A percentile compares a stretch with the other conserved stretches of the same genome.
phyloP scores from a whole-genome alignment of 2,113 vertebrate species.

The Anguilla japonica region DNA sequence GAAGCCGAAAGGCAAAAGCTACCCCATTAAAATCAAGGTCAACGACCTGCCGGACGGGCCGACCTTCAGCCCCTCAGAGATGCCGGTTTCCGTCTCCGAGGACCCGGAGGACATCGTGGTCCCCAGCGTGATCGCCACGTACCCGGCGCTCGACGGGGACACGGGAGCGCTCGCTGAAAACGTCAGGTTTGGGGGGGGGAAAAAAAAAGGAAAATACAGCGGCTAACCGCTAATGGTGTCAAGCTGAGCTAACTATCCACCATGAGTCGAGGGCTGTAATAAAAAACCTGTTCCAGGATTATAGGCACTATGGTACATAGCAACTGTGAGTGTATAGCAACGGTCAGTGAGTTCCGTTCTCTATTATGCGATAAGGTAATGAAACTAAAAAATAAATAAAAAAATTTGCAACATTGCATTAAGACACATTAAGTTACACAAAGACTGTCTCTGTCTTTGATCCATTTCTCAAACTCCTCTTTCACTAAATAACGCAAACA shows the following conservation, averaged over 20 bases:
- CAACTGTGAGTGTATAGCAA: too few relatives aligned
- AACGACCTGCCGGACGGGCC: conserved; percentile 78
- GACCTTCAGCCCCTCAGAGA: conserved; percentile 66
- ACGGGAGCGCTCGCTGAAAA: conserved; percentile 76
- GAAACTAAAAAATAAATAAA: too few relatives aligned
- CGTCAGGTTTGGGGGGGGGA: conserved; percentile 70
- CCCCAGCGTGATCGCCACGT: conserved; percentile 65
- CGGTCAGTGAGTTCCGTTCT: too few relatives aligned
- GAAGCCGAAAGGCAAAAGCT: conserved; percentile 46
- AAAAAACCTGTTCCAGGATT: too few relatives aligned
- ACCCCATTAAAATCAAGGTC: conserved; percentile 69
- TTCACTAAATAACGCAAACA: too few relatives aligned
- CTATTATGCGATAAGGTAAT: too few relatives aligned
- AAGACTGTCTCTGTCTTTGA: too few relatives aligned
- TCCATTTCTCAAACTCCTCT: too few relatives aligned
- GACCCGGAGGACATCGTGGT: conserved; percentile 48
- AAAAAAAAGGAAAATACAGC: background rate
- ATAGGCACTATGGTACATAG: too few relatives aligned
- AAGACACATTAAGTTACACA: too few relatives aligned
- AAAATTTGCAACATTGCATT: too few relatives aligned
- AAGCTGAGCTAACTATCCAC: background rate
- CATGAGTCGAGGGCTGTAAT: background rate
- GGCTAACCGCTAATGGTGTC: background rate
- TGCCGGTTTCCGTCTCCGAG: conserved; percentile 65
- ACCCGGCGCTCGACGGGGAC: conserved; percentile 77